Evolutionary conservation across 2,888 invertebrate genomes (phyloP), one percentile per base, ranked within the genome.

Genomic region (Cheilosia vernalis): DNA sequence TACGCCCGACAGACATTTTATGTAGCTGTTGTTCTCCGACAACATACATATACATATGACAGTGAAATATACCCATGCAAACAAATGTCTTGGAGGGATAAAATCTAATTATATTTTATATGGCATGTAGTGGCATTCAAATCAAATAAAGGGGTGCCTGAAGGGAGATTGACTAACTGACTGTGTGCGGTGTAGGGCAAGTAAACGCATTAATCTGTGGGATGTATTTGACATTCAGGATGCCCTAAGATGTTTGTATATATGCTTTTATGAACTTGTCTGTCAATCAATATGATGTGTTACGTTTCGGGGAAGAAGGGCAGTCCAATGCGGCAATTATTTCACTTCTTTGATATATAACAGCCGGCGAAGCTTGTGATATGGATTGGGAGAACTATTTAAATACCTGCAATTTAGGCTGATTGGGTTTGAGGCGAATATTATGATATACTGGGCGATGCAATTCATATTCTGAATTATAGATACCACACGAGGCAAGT

Each of bases 21-120:
- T 21, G 17, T 74, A 10, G 30, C 56, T 56, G 64, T 64, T 19
- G 47, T 30, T 6, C 51, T 24, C n/a, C 44, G 4, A 53, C 19
- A 37, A 42, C 37, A 24, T n/a, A n/a, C n/a, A n/a, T n/a, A n/a
- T n/a, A n/a, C n/a, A n/a, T 33, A 61, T 73, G 53, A 30, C 67
- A 72, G 61, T 42, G 53, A 63, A 77, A 67, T 56, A 51, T 47
- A 19, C 9, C 4, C 37, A 37, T 4, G 13, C 37, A 37, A 10
- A 37, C 9, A 47, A 17, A 47, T 70, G 27, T 40, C 47, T 55
- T 56, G 15, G 56, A 58, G 55, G 63, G 55, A 40, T 58, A n/a
- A 73, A 78, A 78, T 78, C 49, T 73, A 78, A 83, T 83, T 73
- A 67, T 67, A 70, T 70, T 78, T 83, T 73, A 67, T 67, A 70